phyloP scores from a whole-genome alignment of 2,113 vertebrate species.

The Pomatostomus ruficeps region DNA sequence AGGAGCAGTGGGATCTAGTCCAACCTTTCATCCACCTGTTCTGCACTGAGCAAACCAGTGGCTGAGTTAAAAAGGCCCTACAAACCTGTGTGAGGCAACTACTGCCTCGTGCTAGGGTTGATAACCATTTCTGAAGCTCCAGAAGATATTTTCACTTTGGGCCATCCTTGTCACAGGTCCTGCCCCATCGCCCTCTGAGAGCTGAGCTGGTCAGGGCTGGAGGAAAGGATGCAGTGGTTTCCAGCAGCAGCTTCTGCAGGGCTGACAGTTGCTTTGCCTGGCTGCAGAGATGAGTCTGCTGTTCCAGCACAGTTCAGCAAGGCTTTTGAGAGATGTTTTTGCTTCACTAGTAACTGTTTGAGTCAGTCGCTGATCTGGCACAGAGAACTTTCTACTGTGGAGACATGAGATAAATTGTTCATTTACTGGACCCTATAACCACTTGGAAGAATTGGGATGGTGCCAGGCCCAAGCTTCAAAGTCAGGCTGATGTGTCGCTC shows the following conservation, averaged over 20 bases:
- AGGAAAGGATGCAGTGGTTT: not conserved
- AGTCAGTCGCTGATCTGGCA: not conserved
- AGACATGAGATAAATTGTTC: not conserved
- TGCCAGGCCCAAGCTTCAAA: not conserved
- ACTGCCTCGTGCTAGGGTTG: not conserved
- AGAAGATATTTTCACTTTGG: not conserved
- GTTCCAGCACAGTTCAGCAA: accelerated
- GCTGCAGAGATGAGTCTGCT: not conserved
- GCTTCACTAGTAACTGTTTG: not conserved
- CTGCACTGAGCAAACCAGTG: not conserved
- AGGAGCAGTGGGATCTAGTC: not conserved
- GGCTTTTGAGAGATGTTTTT: not conserved
- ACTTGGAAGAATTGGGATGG: not conserved
- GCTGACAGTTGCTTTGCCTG: not conserved
- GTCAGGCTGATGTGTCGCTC: not conserved
- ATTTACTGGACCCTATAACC: not conserved
- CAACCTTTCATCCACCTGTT: not conserved
- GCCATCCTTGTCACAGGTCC: not conserved
- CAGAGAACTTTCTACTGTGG: not conserved
- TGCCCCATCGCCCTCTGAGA: accelerated
- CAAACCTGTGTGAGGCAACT: not conserved
- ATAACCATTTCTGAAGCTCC: not conserved
- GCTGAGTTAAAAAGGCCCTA: not conserved
- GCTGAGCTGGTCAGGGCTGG: not conserved
- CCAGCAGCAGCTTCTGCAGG: not conserved